Evolutionary conservation across 2,113 vertebrate genomes (phyloP).

Genomic region (Tetraodon nigroviridis): DNA sequence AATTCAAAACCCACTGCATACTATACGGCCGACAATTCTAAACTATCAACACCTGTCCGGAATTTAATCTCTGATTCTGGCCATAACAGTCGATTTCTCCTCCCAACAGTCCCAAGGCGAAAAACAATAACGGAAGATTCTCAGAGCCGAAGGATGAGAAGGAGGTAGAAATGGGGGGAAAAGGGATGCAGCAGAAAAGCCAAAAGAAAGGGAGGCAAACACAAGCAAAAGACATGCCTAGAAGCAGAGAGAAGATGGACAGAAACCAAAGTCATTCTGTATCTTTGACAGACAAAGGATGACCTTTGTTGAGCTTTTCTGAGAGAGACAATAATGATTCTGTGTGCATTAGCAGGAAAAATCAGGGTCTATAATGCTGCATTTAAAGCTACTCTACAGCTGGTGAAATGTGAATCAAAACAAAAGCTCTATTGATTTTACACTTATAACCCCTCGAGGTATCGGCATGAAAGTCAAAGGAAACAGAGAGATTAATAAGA

Average conservation of each 20-base stretch:
- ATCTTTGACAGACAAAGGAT: slow-evolving; percentile 20
- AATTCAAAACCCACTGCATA: slow-evolving; percentile 21
- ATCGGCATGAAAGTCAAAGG: too few relatives aligned
- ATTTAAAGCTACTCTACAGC: too few relatives aligned
- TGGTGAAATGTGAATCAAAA: neutral
- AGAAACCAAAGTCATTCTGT: slow-evolving; percentile 29
- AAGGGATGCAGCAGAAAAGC: slow-evolving; percentile 4
- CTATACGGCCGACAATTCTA: slow-evolving; percentile 29
- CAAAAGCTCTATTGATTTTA: neutral
- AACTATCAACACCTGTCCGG: slow-evolving; percentile 37
- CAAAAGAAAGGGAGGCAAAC: neutral
- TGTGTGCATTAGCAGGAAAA: slow-evolving; percentile 1
- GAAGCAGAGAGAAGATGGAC: neutral
- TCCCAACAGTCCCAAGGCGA: slow-evolving; percentile 27
- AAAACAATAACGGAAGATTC: slow-evolving; percentile 9
- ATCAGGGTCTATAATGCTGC: neutral
- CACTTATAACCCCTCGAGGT: too few relatives aligned
- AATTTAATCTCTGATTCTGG: slow-evolving; percentile 45
- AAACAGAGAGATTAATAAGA: neutral
- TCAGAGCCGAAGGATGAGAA: neutral
- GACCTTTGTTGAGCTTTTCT: slow-evolving; percentile 34
- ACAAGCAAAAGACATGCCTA: neutral
- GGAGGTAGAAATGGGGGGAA: neutral
- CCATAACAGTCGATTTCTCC: slow-evolving; percentile 54
- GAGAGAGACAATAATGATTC: slow-evolving; percentile 2